These are phyloP conservation scores for Stomatorhinus ivindoensis DNA, from an alignment of 2,113 vertebrate genomes.

Conservation along the genomic window DNA sequence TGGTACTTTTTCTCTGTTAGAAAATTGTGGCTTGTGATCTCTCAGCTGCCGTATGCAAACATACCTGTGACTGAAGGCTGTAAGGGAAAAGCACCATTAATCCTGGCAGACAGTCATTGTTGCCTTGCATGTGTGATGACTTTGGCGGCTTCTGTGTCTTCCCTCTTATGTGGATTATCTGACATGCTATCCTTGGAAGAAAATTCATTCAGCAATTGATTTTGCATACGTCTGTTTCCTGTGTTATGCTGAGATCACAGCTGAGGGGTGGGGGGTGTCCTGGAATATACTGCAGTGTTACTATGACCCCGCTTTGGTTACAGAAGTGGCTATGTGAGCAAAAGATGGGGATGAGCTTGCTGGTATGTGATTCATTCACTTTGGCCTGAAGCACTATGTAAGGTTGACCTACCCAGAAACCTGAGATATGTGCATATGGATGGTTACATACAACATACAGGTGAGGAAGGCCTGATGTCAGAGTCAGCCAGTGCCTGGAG, in stretches of 20 bases:
- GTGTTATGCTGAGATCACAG: neutral
- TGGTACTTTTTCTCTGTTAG: neutral
- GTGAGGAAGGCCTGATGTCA: neutral
- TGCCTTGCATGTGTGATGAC: neutral
- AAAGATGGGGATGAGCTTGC: neutral
- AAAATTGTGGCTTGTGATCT: neutral
- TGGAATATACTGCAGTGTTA: neutral
- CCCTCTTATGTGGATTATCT: neutral
- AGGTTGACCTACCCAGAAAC: neutral
- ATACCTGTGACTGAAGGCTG: neutral
- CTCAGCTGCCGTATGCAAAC: neutral
- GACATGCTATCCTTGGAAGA: neutral
- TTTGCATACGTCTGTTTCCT: neutral
- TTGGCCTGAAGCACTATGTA: neutral
- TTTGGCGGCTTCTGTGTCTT: neutral
- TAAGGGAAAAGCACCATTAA: neutral
- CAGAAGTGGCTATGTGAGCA: neutral
- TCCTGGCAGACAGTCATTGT: neutral
- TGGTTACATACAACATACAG: neutral
- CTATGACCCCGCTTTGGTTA: neutral
- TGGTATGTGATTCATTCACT: neutral
- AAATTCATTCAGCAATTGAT: neutral
- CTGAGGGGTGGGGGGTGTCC: neutral
- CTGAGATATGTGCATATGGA: neutral
- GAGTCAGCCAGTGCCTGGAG: neutral